phyloP scores from a whole-genome alignment of 2,113 vertebrate genomes.

The Mesitornis unicolor region DNA sequence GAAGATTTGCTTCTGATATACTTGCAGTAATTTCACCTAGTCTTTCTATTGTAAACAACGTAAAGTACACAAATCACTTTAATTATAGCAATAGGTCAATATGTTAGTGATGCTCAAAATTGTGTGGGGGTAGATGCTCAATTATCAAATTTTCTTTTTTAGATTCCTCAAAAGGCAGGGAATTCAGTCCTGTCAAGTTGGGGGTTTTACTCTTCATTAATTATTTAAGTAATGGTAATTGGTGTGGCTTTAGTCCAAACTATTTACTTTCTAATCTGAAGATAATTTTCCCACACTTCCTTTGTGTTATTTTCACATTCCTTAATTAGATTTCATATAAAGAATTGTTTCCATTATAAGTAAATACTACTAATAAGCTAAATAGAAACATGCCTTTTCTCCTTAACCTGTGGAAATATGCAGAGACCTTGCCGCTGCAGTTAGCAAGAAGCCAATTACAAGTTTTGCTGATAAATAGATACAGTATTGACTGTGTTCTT shows the following conservation, averaged over 20 bases:
- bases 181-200: neutral
- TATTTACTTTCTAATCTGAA: neutral
- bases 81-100: neutral
- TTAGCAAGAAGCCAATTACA: neutral
- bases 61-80: neutral
- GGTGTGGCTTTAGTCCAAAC: neutral
- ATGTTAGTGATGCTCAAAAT: neutral
- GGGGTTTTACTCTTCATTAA: neutral
- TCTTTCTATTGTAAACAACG: neutral
- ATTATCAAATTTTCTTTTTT: neutral
- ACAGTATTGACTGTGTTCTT: neutral
- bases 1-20: neutral
- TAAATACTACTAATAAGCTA: neutral
- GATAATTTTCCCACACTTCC: neutral
- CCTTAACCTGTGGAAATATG: neutral
- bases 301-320: neutral
- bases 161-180: neutral
- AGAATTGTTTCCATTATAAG: neutral
- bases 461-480: neutral
- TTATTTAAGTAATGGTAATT: neutral
- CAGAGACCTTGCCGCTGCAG: neutral
- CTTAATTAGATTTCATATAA: neutral
- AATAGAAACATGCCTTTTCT: neutral
- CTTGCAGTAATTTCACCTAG: neutral
- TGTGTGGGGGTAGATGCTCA: neutral